Base-by-base conservation (phyloP, 2,888 invertebrate genomes). In the Sycophila texana region DNA sequence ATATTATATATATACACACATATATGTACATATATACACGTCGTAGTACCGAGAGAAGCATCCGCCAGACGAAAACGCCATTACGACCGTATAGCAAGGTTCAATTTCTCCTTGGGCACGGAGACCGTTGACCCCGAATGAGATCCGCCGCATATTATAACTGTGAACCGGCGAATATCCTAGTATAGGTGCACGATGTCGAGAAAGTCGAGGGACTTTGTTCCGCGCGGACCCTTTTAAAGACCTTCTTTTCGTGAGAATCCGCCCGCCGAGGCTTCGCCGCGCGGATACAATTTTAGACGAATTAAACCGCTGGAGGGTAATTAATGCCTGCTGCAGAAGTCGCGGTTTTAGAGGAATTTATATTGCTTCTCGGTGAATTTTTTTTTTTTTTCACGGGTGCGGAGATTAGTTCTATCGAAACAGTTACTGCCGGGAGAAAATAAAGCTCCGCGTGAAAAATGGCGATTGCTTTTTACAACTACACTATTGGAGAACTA, bases 121-220 rank as follows among this genome's bases (percentile, higher is more conserved):
- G 74, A 77, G 79, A 79, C 81, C 82, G 65, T 81, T 83, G 82
- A 82, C 81, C 82, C 81, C 82, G 49, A 77, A 79, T 79, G 77
- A 80, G 82, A 82, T 82, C 79, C 74, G 22, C 57, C 60, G 74
- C 81, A 80, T 82, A 82, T 77, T 77, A 77, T 79, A 77, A 81
- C 81, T 76, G 77, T 73, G 75, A 77, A 70, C 81, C 61, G 75
- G 81, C 79, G 79, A 83, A 82, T 82, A 71, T 81, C 55, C 61
- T 39, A 20, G 57, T n/a, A 26, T 51, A 61, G 58, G 30, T 57
- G 74, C 65, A 74, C 66, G 60, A 58, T 49, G 30, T 74, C 55
- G n/a, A 74, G 80, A 77, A 81, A 81, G 80, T 81, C 61, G 20
- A 39, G 61, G 13, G 30, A 39, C 22, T 20, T 13, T 30, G n/a